Evolutionary conservation across 92 coral and sea anemone species (phyloP).

Genomic region (Porites divaricata): DNA sequence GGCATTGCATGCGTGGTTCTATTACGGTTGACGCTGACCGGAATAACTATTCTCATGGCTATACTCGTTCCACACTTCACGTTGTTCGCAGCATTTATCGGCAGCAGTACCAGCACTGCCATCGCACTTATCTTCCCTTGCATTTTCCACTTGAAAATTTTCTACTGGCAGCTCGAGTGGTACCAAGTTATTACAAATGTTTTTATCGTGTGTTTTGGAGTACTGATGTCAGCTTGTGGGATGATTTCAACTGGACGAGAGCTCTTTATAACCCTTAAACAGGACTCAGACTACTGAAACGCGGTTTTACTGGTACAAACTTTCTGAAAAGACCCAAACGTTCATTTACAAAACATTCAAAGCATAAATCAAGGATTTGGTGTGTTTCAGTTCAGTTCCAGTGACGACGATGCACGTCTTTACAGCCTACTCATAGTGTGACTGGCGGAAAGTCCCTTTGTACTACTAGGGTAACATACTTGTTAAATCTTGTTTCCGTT

Average conservation of each 20-base stretch:
- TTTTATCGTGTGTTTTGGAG: constrained; percentile 71
- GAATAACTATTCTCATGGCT: constrained; percentile 64
- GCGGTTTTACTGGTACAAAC: not conserved
- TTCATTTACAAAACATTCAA: too few species aligned
- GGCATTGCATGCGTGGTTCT: constrained; percentile 53
- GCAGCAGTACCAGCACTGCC: constrained; percentile 76
- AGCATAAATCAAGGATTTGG: too few species aligned
- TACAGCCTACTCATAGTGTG: too few species aligned
- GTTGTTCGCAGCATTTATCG: constrained; percentile 75
- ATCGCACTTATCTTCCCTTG: constrained; percentile 81
- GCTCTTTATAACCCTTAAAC: constrained; percentile 31
- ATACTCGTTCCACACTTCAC: constrained; percentile 81
- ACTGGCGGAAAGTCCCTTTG: too few species aligned
- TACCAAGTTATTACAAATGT: constrained; percentile 67
- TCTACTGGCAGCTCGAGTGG: constrained; percentile 63
- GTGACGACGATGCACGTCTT: too few species aligned
- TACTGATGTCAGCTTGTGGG: constrained; percentile 70
- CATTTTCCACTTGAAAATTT: constrained; percentile 72
- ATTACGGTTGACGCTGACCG: constrained; percentile 65
- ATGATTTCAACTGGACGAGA: constrained; percentile 58
- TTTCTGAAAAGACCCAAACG: too few species aligned
- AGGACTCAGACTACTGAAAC: constrained; percentile 27
- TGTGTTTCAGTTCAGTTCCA: too few species aligned
- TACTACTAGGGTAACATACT: not conserved
- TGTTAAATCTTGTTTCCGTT: not conserved